Evolutionary conservation across 92 coral and sea anemone genomes (phyloP).

Genomic region (Montipora capitata): DNA sequence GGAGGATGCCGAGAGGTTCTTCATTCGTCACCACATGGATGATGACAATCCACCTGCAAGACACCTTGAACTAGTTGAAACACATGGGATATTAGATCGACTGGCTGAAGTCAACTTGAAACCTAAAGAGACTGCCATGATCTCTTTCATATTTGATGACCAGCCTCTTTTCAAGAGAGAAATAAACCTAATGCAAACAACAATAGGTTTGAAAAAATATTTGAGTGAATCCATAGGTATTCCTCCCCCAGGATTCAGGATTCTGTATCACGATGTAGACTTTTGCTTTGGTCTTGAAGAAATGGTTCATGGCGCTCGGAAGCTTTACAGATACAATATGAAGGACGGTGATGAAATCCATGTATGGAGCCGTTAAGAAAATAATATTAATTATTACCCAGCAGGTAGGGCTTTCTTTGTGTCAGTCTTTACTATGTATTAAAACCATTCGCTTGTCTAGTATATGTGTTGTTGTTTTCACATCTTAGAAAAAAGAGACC

Average conservation of each 20-base stretch:
- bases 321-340: slow-evolving; percentile 77
- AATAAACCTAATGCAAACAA: slow-evolving; percentile 79
- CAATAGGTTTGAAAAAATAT: slow-evolving; percentile 83
- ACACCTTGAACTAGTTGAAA: slow-evolving; percentile 77
- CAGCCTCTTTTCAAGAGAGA: slow-evolving; percentile 73
- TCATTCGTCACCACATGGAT: slow-evolving; percentile 87
- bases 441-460: no score
- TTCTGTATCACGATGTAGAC: slow-evolving; percentile 74
- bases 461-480: no score
- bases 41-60: slow-evolving; percentile 79
- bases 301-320: slow-evolving; percentile 63
- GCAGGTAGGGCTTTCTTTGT: no score
- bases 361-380: slow-evolving; percentile 47
- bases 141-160: slow-evolving; percentile 82
- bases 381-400: no score
- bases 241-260: slow-evolving; percentile 74
- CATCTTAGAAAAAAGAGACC: no score
- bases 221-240: slow-evolving; percentile 81
- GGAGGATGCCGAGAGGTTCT: slow-evolving; percentile 92
- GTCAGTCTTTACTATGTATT: not conserved
- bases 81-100: slow-evolving; percentile 82
- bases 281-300: slow-evolving; percentile 66
- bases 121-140: slow-evolving; percentile 70
- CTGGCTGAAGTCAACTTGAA: slow-evolving; percentile 90
- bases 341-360: slow-evolving; percentile 92